phyloP scores from a whole-genome alignment of 2,113 vertebrate genomes.

The Melanocharis versteri region DNA sequence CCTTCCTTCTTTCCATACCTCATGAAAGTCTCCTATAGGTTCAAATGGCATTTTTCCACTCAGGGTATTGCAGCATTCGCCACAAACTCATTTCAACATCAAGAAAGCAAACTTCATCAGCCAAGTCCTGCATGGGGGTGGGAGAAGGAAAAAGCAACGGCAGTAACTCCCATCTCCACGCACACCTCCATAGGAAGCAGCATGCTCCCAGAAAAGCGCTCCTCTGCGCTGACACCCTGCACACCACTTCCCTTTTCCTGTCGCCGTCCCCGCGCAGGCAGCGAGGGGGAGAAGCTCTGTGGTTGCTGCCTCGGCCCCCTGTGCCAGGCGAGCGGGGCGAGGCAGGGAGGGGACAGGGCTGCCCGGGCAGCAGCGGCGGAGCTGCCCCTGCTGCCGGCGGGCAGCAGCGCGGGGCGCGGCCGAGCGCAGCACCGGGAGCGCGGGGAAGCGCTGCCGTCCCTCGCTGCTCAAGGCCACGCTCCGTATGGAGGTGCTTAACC shows the following conservation, averaged over 20 bases:
- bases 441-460: background rate
- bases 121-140: background rate
- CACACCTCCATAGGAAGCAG: background rate
- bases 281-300: background rate
- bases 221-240: background rate
- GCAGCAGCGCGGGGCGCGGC: background rate
- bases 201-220: background rate
- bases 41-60: background rate
- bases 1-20: background rate
- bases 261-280: background rate
- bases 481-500: background rate
- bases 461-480: background rate
- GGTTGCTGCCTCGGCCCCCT: background rate
- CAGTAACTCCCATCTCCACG: background rate
- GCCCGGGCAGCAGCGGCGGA: background rate
- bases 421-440: background rate
- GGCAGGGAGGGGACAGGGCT: background rate
- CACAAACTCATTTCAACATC: background rate
- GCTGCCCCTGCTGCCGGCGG: background rate
- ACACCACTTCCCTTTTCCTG: slow-evolving; percentile 8
- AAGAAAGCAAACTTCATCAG: background rate
- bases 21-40: background rate
- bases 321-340: background rate
- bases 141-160: background rate
- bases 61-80: background rate